Conservation (phyloP, 1,140 invertebrate genomes). For the Asobara japonica region DNA sequence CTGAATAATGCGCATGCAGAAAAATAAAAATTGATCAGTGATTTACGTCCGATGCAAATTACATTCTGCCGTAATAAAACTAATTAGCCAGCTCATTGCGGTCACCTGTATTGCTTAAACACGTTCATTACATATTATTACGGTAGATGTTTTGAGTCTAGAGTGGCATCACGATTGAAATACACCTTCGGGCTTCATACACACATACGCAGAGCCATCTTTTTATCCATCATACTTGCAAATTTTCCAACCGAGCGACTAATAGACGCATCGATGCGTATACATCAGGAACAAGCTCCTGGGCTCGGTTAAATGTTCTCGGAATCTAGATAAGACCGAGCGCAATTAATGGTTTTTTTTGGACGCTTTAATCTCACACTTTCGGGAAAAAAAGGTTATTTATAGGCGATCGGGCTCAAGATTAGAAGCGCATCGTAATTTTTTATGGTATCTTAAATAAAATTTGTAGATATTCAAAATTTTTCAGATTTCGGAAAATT, state of each 20-base stretch:
- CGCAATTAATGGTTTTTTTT: slow-evolving; percentile 55
- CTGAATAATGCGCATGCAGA: neutral
- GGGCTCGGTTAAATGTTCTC: slow-evolving; percentile 24
- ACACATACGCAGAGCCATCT: neutral
- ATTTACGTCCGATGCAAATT: slow-evolving; percentile 55
- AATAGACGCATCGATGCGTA: slow-evolving; percentile 60
- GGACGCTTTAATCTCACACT: neutral
- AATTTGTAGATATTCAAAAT: no score
- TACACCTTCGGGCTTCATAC: neutral
- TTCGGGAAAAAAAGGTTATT: neutral
- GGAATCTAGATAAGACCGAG: slow-evolving; percentile 43
- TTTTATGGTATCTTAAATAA: no score
- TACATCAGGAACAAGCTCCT: slow-evolving; percentile 47
- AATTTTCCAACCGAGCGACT: slow-evolving; percentile 44
- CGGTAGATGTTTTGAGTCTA: neutral
- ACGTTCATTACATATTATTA: slow-evolving; percentile 14
- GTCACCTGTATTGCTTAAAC: slow-evolving; percentile 26
- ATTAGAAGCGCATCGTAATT: no score
- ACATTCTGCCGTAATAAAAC: slow-evolving; percentile 52
- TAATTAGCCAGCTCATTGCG: slow-evolving; percentile 57
- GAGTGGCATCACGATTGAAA: neutral
- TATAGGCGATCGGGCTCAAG: neutral
- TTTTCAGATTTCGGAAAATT: no score
- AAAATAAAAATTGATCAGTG: slow-evolving; percentile 24
- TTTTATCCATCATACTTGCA: slow-evolving; percentile 56